phyloP scores from a whole-genome alignment of 2,888 invertebrate genomes.

The Flexamia atlantica region DNA sequence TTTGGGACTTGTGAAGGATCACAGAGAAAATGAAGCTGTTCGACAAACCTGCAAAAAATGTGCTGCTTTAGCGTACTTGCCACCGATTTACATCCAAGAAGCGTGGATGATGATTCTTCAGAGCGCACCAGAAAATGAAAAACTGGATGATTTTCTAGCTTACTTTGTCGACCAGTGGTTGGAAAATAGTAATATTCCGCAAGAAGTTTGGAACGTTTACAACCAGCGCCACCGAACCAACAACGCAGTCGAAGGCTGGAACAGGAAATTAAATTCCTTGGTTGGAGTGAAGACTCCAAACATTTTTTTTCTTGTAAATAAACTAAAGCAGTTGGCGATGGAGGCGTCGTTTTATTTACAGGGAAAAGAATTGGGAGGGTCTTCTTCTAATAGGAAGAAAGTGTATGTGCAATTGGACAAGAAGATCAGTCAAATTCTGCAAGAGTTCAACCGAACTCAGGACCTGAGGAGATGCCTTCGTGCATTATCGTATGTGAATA shows the following conservation, averaged over 20 bases:
- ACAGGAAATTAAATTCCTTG: background rate
- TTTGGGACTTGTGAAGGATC: conserved; percentile 42
- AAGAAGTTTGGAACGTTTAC: background rate
- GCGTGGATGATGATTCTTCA: background rate
- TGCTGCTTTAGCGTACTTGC: conserved; percentile 2
- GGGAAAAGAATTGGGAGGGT: background rate
- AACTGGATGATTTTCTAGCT: background rate
- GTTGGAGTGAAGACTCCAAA: background rate
- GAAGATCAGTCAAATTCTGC: too few relatives aligned
- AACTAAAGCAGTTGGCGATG: background rate
- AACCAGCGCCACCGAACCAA: background rate
- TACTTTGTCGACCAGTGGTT: background rate
- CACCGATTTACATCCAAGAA: background rate
- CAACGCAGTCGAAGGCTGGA: conserved; percentile 16
- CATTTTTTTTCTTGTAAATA: background rate
- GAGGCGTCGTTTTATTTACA: background rate
- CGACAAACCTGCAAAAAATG: background rate
- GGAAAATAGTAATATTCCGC: background rate
- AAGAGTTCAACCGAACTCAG: too few relatives aligned
- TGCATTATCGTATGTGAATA: too few relatives aligned
- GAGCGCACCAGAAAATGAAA: conserved; percentile 9
- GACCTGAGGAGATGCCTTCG: too few relatives aligned
- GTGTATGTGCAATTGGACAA: too few relatives aligned
- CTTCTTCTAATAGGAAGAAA: background rate
- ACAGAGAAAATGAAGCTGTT: conserved; percentile 21